Base-by-base conservation (phyloP, 2,888 invertebrate species). In the Scrobipalpa costella region DNA sequence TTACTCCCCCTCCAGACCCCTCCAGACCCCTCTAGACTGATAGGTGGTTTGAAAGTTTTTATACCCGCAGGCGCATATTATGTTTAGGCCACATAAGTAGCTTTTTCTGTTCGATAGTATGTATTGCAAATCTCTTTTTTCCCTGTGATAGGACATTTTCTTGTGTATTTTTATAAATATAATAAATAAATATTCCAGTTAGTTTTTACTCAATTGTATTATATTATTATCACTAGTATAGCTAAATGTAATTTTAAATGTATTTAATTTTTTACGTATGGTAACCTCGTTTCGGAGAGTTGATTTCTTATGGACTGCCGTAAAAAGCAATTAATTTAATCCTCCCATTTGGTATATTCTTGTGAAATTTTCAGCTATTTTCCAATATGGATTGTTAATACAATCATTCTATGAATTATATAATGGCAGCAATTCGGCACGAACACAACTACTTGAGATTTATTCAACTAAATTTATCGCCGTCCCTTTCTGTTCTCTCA, bases 81-180 rank as follows among this genome's bases (percentile, higher is more conserved):
- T n/a, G n/a, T n/a, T n/a, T n/a, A n/a, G n/a, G n/a, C n/a, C n/a
- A n/a, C 2, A 49, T 17, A 50, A 21, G 9, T 44, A 27, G 27
- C 27, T 27, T n/a, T n/a, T n/a, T n/a, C 27, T 19, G 17, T 50
- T 50, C 1, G 69, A 19, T 36, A 57, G 63, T 65, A 61, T 57
- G 57, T 63, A 60, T 38, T 64, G 61, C 57, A 55, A 59, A 59
- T 47, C 44, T 44, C 44, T 47, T 40, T 55, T n/a, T 55, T 34
- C 33, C 55, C 34, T 55, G 55, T 55, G 55, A 61, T 61, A 61
- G n/a, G 70, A 68, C 71, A 71, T 69, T 77, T 69, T 80, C 83
- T 85, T 85, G 69, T 84, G 80, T 86, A 81, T 77, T 82, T 83
- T 81, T 90, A 86, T 90, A 89, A 86, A 88, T n/a, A n/a, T n/a